A percentile compares a stretch with the other conserved stretches of the same genome.
These are phyloP conservation scores for Amiota mariae DNA, from an alignment of 2,888 invertebrate genomes.

Conservation along the genomic window DNA sequence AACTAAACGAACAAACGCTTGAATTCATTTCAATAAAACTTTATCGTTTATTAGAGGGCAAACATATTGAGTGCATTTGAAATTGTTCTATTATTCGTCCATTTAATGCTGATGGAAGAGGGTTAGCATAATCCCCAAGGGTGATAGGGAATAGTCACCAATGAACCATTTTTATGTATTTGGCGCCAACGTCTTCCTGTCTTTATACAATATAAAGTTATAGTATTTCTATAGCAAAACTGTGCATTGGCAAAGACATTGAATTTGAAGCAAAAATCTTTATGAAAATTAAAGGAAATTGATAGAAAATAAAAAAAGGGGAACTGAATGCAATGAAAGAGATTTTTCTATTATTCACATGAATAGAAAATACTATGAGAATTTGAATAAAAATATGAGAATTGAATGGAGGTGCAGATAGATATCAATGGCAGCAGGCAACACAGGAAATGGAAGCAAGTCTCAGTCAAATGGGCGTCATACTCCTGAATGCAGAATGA, in stretches of 20 bases:
- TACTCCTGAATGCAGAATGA: background rate
- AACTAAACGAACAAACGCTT: slow-evolving; percentile 56
- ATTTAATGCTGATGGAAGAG: background rate
- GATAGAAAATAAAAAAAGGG: background rate
- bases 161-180: too few relatives aligned
- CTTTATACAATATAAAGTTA: background rate
- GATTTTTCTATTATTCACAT: background rate
- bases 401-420: slow-evolving; percentile 41
- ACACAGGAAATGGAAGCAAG: slow-evolving; percentile 44
- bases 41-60: slow-evolving; percentile 31
- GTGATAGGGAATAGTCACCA: too few relatives aligned
- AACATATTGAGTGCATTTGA: slow-evolving; percentile 7
- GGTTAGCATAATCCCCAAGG: too few relatives aligned
- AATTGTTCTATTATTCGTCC: slow-evolving; percentile 21
- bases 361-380: slow-evolving; percentile 25
- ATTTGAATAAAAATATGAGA: slow-evolving; percentile 52
- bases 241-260: background rate
- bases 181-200: too few relatives aligned
- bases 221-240: background rate
- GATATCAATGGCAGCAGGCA: slow-evolving; percentile 57
- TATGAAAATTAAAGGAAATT: background rate
- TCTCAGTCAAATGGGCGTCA: slow-evolving; percentile 3
- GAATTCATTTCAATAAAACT: slow-evolving; percentile 63
- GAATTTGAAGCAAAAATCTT: too few relatives aligned
- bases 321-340: background rate